phyloP scores from a whole-genome alignment of 1,140 invertebrate species.

The Belonocnema kinseyi region DNA sequence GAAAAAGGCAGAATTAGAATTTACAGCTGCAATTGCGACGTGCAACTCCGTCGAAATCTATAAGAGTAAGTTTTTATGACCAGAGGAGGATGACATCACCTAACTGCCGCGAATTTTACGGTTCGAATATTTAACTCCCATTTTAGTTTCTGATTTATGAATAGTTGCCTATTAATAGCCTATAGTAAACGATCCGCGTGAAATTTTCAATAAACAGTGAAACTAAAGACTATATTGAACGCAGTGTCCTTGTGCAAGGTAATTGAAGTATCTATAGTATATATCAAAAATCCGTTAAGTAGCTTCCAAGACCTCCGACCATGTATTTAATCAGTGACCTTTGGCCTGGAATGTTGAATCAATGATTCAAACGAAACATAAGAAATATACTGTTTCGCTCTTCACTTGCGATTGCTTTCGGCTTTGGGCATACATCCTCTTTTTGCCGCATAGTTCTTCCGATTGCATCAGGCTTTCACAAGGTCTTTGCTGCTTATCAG shows the following conservation, averaged over 20 bases:
- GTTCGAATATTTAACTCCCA: neutral
- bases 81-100: constrained; percentile 8
- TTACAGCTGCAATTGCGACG: constrained; percentile 13
- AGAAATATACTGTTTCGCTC: neutral
- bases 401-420: neutral
- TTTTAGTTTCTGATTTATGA: constrained; percentile 9
- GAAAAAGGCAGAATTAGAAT: constrained; percentile 8
- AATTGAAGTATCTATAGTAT: neutral
- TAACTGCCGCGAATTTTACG: neutral
- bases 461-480: neutral
- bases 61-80: constrained; percentile 7
- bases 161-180: neutral
- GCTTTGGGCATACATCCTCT: neutral
- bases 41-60: constrained; percentile 10
- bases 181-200: neutral
- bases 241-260: neutral
- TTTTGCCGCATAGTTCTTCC: neutral
- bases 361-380: neutral
- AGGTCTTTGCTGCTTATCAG: neutral
- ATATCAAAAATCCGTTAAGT: constrained; percentile 1
- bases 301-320: constrained; percentile 3
- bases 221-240: neutral
- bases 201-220: constrained; percentile 8
- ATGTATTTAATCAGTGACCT: constrained; percentile 9
- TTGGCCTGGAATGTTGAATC: neutral